Percentiles rank a stretch among this genome's conserved stretches.
Conservation (phyloP, 2,113 vertebrate genomes). For the Todiramphus saurophagus region DNA sequence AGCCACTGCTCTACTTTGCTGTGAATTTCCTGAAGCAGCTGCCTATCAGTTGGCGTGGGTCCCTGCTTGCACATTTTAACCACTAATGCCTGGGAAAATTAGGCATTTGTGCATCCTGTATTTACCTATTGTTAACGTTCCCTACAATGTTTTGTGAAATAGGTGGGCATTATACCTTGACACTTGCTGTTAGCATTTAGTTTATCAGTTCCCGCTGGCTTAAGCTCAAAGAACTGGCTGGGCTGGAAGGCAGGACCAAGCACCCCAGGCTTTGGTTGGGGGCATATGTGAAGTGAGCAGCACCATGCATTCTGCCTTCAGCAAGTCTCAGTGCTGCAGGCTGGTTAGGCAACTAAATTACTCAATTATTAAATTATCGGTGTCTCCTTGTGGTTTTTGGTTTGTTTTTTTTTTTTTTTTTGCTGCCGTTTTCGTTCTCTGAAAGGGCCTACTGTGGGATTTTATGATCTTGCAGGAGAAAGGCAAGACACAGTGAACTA, state of each 20-base stretch:
- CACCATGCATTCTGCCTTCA: accelerated
- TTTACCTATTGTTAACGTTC: conserved; percentile 18
- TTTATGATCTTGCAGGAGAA: background rate
- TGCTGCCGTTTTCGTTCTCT: background rate
- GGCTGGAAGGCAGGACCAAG: background rate
- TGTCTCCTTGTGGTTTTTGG: background rate
- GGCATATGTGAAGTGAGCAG: accelerated
- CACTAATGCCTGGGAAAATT: background rate
- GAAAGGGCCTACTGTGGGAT: background rate
- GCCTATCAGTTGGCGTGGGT: conserved; percentile 30
- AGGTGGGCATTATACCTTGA: background rate
- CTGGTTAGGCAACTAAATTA: background rate
- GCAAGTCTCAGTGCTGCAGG: background rate
- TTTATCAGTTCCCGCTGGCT: background rate
- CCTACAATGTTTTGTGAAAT: background rate
- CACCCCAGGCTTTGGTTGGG: background rate
- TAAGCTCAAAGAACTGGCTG: background rate
- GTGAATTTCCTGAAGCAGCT: conserved; percentile 8
- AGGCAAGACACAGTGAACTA: background rate
- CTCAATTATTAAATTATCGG: background rate
- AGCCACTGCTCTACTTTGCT: background rate
- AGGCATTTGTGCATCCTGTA: conserved; percentile 23
- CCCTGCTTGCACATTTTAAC: background rate
- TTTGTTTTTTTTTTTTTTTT: background rate
- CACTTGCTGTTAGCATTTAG: background rate